Percentiles rank a stretch among this genome's conserved stretches.
Conservation (phyloP, 1,140 invertebrate species). For the Rhyzopertha dominica region DNA sequence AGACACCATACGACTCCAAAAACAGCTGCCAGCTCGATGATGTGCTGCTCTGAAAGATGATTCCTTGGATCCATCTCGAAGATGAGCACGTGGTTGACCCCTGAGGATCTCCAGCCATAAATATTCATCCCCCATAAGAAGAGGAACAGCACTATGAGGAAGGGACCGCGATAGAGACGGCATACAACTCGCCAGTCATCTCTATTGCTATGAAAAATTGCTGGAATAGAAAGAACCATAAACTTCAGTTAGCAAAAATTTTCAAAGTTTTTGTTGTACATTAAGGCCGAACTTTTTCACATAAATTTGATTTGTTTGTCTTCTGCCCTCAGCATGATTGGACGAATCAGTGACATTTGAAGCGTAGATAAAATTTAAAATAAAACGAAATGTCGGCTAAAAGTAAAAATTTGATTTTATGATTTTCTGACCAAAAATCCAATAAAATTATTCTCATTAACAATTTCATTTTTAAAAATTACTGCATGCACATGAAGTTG, state of each 20-base stretch:
- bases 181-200: slow-evolving; percentile 76
- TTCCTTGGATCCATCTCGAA: slow-evolving; percentile 98
- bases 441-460: too few species aligned
- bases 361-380: too few species aligned
- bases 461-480: too few species aligned
- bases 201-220: slow-evolving; percentile 62
- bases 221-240: slow-evolving; percentile 47
- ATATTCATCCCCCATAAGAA: slow-evolving; percentile 97
- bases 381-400: too few species aligned
- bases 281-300: too few species aligned
- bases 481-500: too few species aligned
- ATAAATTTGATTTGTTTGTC: too few species aligned
- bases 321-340: too few species aligned
- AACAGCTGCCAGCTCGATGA: slow-evolving; percentile 93
- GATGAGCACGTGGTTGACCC: slow-evolving; percentile 98
- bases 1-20: slow-evolving; percentile 94
- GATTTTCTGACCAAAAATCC: too few species aligned
- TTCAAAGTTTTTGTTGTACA: not conserved
- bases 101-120: slow-evolving; percentile 97
- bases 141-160: slow-evolving; percentile 89
- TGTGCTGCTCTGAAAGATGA: slow-evolving; percentile 91
- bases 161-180: slow-evolving; percentile 85
- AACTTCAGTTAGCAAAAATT: not conserved
- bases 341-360: too few species aligned
- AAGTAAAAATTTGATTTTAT: too few species aligned